Base-by-base conservation (phyloP, 1,140 invertebrate species). In the Dendroctonus ponderosae region DNA sequence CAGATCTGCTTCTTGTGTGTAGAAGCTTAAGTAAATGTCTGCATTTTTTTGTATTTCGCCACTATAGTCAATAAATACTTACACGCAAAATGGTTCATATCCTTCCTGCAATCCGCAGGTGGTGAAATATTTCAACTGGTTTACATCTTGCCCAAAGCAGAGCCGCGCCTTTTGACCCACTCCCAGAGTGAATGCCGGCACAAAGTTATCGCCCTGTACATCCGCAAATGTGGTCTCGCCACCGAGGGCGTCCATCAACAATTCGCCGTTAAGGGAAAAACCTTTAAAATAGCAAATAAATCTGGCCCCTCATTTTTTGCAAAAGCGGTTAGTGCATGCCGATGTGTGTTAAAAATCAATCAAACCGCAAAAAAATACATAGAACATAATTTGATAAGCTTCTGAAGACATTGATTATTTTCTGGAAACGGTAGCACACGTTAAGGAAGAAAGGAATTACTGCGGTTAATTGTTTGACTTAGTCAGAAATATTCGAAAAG, bases 171-270 rank as follows among this genome's bases (percentile, higher is more conserved):
- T 91, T 80, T 98, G 95, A 7, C 93, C 93, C 12, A 93, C 89
- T 9, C 94, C 94, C 11, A 99, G 81, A 0, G 96, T 99, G 74
- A 96, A 96, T 26, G 96, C 96, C 0, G 98, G 98, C 1, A 99
- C 95, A 79, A 97, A 99, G 37, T 86, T 87, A 39, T 90, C 91
- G 6, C 91, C 91, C 75, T 95, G 91, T 0, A 99, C 94, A 74
- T 97, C 96, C 26, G 94, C 92, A 79, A 99, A 99, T 5, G 98
- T 97, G 8, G 97, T 98, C 82, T 99, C 98, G 12, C 96, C 95
- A 6, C 98, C 98, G 64, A 96, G 85, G 40, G 90, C 91, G 76
- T 99, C 97, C 92, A 99, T 96, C 71, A 99, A 82, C 39, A 99
- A 83, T 81, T 99, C 98, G 61, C 98, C 98, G 79, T 99, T 99